A percentile compares a stretch with the other conserved stretches of the same genome.
Evolutionary conservation across 2,888 invertebrate genomes (phyloP).

Genomic region (Epistrophe eligans): DNA sequence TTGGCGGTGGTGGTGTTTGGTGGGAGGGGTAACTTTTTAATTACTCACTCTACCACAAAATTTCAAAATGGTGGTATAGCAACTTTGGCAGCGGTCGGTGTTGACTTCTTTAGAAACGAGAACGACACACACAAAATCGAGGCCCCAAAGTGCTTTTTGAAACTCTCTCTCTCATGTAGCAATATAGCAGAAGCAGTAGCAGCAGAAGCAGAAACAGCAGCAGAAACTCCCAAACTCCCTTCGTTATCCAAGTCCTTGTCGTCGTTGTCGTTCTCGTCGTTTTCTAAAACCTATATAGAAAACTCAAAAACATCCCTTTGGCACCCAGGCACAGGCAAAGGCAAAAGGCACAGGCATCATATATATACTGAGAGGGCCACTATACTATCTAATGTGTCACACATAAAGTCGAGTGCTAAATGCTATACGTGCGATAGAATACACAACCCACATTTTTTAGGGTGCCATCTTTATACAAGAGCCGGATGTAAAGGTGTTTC

Average conservation of each 20-base stretch:
- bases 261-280: not conserved
- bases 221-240: conserved; percentile 25
- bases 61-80: conserved; percentile 19
- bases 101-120: conserved; percentile 40
- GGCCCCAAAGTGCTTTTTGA: conserved; percentile 44
- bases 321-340: not conserved
- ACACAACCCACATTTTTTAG: conserved; percentile 48
- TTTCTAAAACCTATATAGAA: conserved; percentile 14
- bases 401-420: conserved; percentile 71
- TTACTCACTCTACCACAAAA: conserved; percentile 62
- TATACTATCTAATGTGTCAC: conserved; percentile 59
- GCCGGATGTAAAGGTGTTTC: conserved; percentile 43
- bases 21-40: conserved; percentile 58
- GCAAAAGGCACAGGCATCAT: conserved; percentile 3
- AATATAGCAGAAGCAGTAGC: not conserved
- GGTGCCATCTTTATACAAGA: conserved; percentile 32
- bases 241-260: conserved; percentile 6
- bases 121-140: conserved; percentile 30
- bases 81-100: conserved; percentile 16
- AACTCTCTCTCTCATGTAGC: conserved; percentile 8
- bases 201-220: not conserved
- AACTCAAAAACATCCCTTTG: conserved; percentile 17
- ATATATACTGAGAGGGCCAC: conserved; percentile 12
- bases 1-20: too few relatives aligned
- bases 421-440: conserved; percentile 53